Percentiles rank a stretch among this genome's conserved stretches.
These are phyloP conservation scores for Raphicerus campestris DNA, from an alignment of 2,113 vertebrate genomes.

Conservation along the genomic window DNA sequence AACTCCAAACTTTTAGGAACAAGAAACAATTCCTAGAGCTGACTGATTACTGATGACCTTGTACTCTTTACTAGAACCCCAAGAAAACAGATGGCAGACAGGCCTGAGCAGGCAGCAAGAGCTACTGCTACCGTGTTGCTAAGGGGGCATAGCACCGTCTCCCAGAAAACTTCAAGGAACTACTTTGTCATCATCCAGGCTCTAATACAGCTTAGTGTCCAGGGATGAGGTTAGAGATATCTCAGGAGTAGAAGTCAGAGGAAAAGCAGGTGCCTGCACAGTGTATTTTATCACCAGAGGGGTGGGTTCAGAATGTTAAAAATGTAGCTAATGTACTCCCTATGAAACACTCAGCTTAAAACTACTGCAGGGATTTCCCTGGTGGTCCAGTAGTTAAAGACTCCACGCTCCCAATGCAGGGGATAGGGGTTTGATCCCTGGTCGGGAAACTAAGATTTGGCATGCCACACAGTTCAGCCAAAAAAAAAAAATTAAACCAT, in stretches of 20 bases:
- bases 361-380: neutral
- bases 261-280: neutral
- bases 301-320: neutral
- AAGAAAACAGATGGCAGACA: neutral
- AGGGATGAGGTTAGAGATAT: neutral
- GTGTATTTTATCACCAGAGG: neutral
- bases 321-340: neutral
- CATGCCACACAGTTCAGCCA: neutral
- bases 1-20: neutral
- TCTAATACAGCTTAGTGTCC: neutral
- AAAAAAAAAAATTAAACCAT: neutral
- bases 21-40: neutral
- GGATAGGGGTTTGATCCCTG: neutral
- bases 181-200: neutral
- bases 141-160: neutral
- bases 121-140: rapidly evolving
- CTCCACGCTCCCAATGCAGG: neutral
- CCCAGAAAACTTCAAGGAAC: neutral
- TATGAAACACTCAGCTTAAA: neutral
- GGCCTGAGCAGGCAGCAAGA: neutral
- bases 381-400: neutral
- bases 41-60: neutral
- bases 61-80: neutral
- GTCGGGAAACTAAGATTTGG: neutral
- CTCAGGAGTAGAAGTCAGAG: neutral